Percentiles rank a stretch among this genome's conserved stretches.
phyloP scores from a whole-genome alignment of 2,888 invertebrate species.

The Sinohyriopsis cumingii region DNA sequence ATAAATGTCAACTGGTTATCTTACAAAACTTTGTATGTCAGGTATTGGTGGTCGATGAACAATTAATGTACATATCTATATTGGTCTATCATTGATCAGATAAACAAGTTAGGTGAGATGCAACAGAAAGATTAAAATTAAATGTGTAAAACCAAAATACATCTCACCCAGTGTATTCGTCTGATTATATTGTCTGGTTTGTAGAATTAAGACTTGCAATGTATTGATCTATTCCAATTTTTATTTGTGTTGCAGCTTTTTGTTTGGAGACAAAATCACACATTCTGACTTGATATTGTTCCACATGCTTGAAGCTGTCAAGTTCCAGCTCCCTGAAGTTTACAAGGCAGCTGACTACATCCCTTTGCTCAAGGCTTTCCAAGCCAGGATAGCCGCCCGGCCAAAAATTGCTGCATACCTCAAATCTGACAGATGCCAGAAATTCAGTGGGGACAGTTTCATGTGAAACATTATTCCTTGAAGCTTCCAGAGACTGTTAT shows the following conservation, averaged over 20 bases:
- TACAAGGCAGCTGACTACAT: slow-evolving; percentile 34
- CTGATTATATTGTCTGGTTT: too few relatives aligned
- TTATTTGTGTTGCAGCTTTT: slow-evolving; percentile 29
- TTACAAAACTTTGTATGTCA: too few relatives aligned
- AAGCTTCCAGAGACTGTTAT: too few relatives aligned
- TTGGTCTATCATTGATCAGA: too few relatives aligned
- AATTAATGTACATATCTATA: too few relatives aligned
- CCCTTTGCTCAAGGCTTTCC: slow-evolving; percentile 45
- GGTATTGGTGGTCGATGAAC: too few relatives aligned
- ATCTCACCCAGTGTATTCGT: too few relatives aligned
- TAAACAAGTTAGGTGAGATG: too few relatives aligned
- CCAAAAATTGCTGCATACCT: slow-evolving; percentile 48
- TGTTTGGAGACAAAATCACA: slow-evolving; percentile 47
- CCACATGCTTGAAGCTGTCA: slow-evolving; percentile 46
- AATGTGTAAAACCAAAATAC: too few relatives aligned
- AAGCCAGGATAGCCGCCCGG: slow-evolving; percentile 36
- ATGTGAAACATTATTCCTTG: background rate
- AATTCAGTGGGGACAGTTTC: background rate
- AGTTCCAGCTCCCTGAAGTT: slow-evolving; percentile 42
- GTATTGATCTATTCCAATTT: background rate
- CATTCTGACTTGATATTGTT: slow-evolving; percentile 52
- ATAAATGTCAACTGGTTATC: too few relatives aligned
- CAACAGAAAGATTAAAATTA: too few relatives aligned
- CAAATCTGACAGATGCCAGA: slow-evolving; percentile 38
- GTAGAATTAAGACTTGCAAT: too few relatives aligned